Conservation (phyloP, 2,797 vertebrate species). For the Perodicticus potto region DNA sequence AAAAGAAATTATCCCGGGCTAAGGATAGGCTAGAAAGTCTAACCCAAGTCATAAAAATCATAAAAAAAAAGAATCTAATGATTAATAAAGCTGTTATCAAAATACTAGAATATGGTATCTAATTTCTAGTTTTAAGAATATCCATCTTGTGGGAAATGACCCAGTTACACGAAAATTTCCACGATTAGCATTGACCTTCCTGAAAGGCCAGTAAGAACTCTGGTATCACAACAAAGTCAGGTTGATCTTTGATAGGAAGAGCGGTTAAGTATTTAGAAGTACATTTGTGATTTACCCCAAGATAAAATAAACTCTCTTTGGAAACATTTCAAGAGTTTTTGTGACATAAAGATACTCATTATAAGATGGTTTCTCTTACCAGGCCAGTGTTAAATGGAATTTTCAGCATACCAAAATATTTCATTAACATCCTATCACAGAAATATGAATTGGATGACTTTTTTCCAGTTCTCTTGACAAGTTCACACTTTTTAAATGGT, state of each 20-base stretch:
- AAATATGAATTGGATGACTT: slow-evolving; percentile 49
- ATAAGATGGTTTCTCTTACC: slow-evolving; percentile 55
- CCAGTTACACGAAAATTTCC: neutral
- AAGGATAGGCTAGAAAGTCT: neutral
- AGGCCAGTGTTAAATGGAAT: slow-evolving; percentile 64
- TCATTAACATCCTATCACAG: slow-evolving; percentile 76
- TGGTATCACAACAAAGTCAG: slow-evolving; percentile 2
- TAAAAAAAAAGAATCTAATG: neutral
- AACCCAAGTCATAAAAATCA: neutral
- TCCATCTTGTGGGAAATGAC: slow-evolving; percentile 4
- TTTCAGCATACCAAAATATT: slow-evolving; percentile 75
- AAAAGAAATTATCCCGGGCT: slow-evolving; percentile 12
- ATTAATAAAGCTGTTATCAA: slow-evolving; percentile 28
- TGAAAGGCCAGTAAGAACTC: slow-evolving; percentile 39
- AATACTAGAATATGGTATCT: neutral
- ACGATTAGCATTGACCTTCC: neutral
- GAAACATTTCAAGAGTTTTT: slow-evolving; percentile 54
- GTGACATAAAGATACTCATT: slow-evolving; percentile 51
- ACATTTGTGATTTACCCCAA: neutral
- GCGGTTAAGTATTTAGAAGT: slow-evolving; percentile 49
- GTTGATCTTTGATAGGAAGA: neutral
- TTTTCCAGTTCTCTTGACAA: slow-evolving; percentile 68
- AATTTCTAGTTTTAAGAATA: slow-evolving; percentile 56
- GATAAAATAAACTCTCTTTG: slow-evolving; percentile 52
- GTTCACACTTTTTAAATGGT: slow-evolving; percentile 72